Evolutionary conservation across 2,113 vertebrate genomes (phyloP).

Genomic region (Agelaius phoeniceus): DNA sequence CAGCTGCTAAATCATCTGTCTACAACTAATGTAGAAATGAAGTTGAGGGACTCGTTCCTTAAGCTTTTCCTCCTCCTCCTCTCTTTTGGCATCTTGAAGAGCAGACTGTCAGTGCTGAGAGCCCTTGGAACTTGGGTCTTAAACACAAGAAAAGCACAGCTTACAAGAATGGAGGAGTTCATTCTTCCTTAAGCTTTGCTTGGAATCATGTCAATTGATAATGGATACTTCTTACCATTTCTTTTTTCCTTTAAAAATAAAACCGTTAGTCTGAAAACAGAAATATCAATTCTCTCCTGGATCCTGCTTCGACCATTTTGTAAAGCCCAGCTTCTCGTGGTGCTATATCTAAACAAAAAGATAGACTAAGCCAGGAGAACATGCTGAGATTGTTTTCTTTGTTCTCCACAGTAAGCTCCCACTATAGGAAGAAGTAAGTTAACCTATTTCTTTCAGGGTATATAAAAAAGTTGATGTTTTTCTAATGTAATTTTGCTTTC

Average conservation of each 20-base stretch:
- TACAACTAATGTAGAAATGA: not conserved
- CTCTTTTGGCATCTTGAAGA: accelerated
- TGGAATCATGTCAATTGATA: not conserved
- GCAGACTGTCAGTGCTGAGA: not conserved
- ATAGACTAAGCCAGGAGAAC: not conserved
- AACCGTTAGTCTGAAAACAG: not conserved
- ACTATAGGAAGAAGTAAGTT: not conserved
- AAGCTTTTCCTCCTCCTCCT: not conserved
- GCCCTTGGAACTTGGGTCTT: not conserved
- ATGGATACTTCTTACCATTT: not conserved
- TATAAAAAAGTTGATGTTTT: not conserved
- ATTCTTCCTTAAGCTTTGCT: not conserved
- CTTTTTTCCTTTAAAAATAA: not conserved
- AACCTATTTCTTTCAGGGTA: not conserved
- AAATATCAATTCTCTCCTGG: not conserved
- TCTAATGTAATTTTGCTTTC: not conserved
- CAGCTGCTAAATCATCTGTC: not conserved
- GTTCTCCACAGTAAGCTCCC: not conserved
- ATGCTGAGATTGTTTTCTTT: not conserved
- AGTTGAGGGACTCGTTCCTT: not conserved
- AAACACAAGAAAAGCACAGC: not conserved
- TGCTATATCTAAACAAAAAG: not conserved
- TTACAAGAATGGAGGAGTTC: not conserved
- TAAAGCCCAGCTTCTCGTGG: not conserved
- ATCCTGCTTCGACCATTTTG: not conserved